These are phyloP conservation scores for Decapterus maruadsi DNA, from an alignment of 2,797 vertebrate genomes.

Conservation along the genomic window DNA sequence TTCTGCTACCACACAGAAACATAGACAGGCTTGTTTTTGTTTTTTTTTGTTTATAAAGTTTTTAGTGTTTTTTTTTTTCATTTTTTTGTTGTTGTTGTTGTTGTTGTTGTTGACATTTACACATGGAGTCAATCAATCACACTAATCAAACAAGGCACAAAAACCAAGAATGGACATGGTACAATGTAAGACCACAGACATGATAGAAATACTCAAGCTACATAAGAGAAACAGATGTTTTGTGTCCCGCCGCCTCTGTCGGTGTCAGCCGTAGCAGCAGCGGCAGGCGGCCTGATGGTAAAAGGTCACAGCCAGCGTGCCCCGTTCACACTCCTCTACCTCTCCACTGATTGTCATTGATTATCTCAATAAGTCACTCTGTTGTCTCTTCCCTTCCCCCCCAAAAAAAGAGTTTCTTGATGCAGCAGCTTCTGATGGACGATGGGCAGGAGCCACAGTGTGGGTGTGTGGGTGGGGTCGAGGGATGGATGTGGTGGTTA, in stretches of 20 bases:
- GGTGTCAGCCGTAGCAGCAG: constrained; percentile 21
- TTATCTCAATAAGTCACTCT: neutral
- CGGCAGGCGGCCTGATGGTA: constrained; percentile 33
- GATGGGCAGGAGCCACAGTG: constrained; percentile 27
- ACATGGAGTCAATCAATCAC: constrained; percentile 39
- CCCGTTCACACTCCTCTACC: constrained; percentile 47
- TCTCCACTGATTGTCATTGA: constrained; percentile 14
- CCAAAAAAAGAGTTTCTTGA: constrained; percentile 35
- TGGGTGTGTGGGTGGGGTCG: constrained; percentile 7
- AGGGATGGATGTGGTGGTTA: too few relatives aligned
- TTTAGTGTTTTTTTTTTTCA: too few relatives aligned
- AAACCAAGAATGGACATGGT: constrained; percentile 63
- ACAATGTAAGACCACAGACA: constrained; percentile 70
- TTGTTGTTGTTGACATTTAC: constrained; percentile 31
- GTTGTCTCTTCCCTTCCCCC: constrained; percentile 21
- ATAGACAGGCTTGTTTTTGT: constrained; percentile 31
- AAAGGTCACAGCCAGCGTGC: constrained; percentile 67
- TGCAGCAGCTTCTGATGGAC: constrained; percentile 49
- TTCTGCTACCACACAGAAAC: constrained; percentile 49
- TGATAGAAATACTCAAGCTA: constrained; percentile 59
- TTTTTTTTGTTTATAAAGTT: neutral
- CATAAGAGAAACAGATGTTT: constrained; percentile 47
- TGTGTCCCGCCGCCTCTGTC: constrained; percentile 35
- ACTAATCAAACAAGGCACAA: constrained; percentile 77
- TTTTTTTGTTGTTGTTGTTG: too few relatives aligned